Evolutionary conservation across 2,113 vertebrate genomes (phyloP).

Genomic region (Melanerpes aurifrons): DNA sequence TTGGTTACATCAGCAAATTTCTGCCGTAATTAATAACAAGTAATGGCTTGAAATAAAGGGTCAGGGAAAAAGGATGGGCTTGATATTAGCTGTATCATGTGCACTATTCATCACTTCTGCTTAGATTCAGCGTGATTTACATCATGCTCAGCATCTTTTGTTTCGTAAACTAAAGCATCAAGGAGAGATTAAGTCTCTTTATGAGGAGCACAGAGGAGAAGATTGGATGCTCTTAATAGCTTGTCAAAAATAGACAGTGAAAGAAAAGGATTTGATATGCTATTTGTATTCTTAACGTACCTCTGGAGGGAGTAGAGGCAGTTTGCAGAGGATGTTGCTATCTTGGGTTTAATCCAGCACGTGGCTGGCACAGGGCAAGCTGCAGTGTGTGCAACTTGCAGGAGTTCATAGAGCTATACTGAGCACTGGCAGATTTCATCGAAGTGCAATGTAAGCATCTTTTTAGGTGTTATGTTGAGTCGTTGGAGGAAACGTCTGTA

Average conservation of each 20-base stretch:
- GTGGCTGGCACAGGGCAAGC: slow-evolving; percentile 5
- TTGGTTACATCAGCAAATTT: slow-evolving; percentile 53
- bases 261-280: slow-evolving; percentile 48
- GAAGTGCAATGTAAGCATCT: not conserved
- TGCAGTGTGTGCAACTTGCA: not conserved
- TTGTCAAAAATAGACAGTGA: slow-evolving; percentile 45
- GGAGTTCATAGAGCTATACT: not conserved
- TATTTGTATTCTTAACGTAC: slow-evolving; percentile 55
- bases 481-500: not conserved
- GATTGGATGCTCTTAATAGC: slow-evolving; percentile 57
- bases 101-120: slow-evolving; percentile 6
- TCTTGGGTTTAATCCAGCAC: slow-evolving; percentile 1
- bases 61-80: not conserved
- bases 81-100: slow-evolving; percentile 1
- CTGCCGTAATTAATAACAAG: slow-evolving; percentile 65
- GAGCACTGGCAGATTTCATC: not conserved
- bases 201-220: slow-evolving; percentile 22
- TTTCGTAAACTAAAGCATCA: slow-evolving; percentile 52
- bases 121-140: slow-evolving; percentile 39
- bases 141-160: slow-evolving; percentile 20
- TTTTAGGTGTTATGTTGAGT: not conserved
- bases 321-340: not conserved
- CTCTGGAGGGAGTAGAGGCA: not conserved
- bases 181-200: slow-evolving; percentile 55
- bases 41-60: slow-evolving; percentile 43